Base-by-base conservation (phyloP, 2,888 invertebrate species). In the Archips xylosteana region DNA sequence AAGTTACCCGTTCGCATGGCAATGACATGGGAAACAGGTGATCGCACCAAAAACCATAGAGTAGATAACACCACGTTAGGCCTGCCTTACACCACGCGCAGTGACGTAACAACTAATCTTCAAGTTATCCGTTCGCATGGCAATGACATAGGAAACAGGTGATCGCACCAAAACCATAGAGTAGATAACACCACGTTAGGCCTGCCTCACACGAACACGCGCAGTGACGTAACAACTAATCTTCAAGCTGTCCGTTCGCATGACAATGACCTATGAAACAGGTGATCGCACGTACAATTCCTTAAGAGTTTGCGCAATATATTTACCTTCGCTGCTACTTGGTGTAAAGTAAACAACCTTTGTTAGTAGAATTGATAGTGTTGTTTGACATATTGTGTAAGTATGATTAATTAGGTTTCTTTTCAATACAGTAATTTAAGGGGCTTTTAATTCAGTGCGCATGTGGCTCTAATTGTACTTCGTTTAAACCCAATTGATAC, bases 211-310 rank as follows among this genome's bases (percentile, higher is more conserved):
- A 32, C 32, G 13, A 13, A 34, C 63, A 23, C 42, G 36, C 23
- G 57, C 9, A 74, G 45, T 74, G 64, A 65, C 54, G 74, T 74
- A 70, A 74, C 68, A 70, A 74, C 68, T 59, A 39, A 64, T 65
- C 69, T 65, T 69, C 57, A 57, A 39, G 66, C 66, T 57, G 42
- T 15, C n/a, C 68, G 69, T 70, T 61, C 70, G 69, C 65, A 65
- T 70, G 74, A 74, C 74, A 74, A 74, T 74, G 74, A 74, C 74
- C 74, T 74, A 74, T 54, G 69, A 49, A 74, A 45, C 65, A 74
- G 69, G 74, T 70, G 69, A 74, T 74, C 69, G 60, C 74, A 70
- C 74, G 74, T 65, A 70, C 74, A 5, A 61, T 51, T 65, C 59
- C 71, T 23, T 51, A 42, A 23, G 51, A 42, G 65, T 60, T 74